Percentiles rank a stretch among this genome's conserved stretches.
phyloP scores from a whole-genome alignment of 2,888 invertebrate species.

The Pachycephus smyrnensis region DNA sequence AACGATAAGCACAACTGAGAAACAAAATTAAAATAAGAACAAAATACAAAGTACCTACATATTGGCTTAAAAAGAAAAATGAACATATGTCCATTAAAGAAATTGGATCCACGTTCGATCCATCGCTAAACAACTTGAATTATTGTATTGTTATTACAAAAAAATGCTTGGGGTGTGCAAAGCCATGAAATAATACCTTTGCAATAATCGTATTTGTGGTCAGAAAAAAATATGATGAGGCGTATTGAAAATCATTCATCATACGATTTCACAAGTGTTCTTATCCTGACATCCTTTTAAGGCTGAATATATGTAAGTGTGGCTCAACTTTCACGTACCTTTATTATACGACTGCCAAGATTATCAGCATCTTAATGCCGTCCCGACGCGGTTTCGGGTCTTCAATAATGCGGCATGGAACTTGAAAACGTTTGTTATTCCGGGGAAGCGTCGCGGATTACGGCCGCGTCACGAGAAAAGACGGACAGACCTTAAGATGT shows the following conservation, averaged over 20 bases:
- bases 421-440: conserved; percentile 54
- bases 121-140: background rate
- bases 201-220: background rate
- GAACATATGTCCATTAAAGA: background rate
- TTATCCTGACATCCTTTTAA: background rate
- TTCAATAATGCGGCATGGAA: conserved; percentile 45
- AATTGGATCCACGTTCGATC: background rate
- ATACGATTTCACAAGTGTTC: background rate
- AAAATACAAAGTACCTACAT: background rate
- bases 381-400: background rate
- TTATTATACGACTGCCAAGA: conserved; percentile 42
- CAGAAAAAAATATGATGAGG: background rate
- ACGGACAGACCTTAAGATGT: background rate
- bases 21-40: background rate
- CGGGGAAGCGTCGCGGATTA: conserved; percentile 44
- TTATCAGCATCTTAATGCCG: conserved; percentile 42
- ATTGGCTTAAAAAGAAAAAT: background rate
- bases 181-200: background rate
- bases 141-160: background rate
- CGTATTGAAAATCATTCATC: background rate
- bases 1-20: background rate
- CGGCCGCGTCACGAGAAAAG: conserved; percentile 7
- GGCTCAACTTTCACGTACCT: background rate
- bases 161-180: background rate
- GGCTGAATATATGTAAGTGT: background rate